Base-by-base conservation (phyloP, 2,797 vertebrate species). In the Gymnopithys bicolor region DNA sequence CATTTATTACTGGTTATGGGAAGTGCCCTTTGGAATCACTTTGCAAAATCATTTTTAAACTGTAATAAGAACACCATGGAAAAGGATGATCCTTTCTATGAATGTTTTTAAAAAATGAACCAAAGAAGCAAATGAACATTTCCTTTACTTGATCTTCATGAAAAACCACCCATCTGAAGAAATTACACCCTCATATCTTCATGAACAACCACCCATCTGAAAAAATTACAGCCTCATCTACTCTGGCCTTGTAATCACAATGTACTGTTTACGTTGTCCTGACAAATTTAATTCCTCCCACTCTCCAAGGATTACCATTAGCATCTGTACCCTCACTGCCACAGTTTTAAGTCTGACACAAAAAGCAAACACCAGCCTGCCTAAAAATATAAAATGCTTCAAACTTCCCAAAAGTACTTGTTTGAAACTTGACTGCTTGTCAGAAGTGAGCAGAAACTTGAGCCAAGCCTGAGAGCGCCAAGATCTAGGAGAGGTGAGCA, bases 401-500 rank as follows among this genome's bases (percentile, higher is more conserved):
- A 60, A 46, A 82, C 25, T 78, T 91, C 70, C 87, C 73, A 53
- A 24, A 16, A 76, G 8, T 46, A 43, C 51, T 92, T 82, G 27
- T 83, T 73, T 90, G 48, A 88, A 96, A 88, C 63, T 93, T 69
- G 69, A 92, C 35, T 73, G 59, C 69, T 84, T 59, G 62, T 73
- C 63, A 96, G 77, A 85, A 92, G 55, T 73, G n/a, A 90, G 37
- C 13, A 84, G 85, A 70, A 82, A 63, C 45, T 25, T 37, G 41
- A 89, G 87, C 94, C 93, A 96, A 91, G 17, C 6, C 66, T 5
- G 11, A 58, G 53, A 59, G 19, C 89, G 88, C 92, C 87, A 95
- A 93, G 74, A 93, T 82, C 73, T 56, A 81, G 66, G 75, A 91
- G 74, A 95, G 90, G 82, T 92, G 80, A 91, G 52, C 86, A 96